Percentiles rank a stretch among this genome's conserved stretches.
phyloP scores from a whole-genome alignment of 2,888 invertebrate genomes.

The Helleia helle region DNA sequence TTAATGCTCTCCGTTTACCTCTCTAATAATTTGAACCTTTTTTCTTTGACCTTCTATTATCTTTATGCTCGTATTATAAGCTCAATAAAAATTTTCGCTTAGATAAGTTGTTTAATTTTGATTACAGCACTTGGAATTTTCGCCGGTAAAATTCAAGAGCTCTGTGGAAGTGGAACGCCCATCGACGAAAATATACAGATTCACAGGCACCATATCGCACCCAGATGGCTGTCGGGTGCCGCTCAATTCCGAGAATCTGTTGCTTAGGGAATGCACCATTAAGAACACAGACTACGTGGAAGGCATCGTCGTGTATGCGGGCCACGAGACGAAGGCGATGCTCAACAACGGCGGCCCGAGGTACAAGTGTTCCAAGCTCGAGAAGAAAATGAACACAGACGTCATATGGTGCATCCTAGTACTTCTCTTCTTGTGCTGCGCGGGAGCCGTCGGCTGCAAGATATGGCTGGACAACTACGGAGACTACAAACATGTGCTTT shows the following conservation, averaged over 20 bases:
- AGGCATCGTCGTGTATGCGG: slow-evolving; percentile 96
- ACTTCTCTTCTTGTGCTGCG: slow-evolving; percentile 89
- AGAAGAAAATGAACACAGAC: slow-evolving; percentile 95
- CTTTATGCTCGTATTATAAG: no score
- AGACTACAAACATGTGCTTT: slow-evolving; percentile 74
- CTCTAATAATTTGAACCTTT: slow-evolving; percentile 11
- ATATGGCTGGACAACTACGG: slow-evolving; percentile 82
- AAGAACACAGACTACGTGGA: slow-evolving; percentile 98
- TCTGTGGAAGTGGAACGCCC: slow-evolving; percentile 94
- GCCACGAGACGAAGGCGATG: slow-evolving; percentile 98
- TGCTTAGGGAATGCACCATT: slow-evolving; percentile 93
- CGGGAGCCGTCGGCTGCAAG: slow-evolving; percentile 93
- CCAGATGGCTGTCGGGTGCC: slow-evolving; percentile 85
- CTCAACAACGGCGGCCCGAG: slow-evolving; percentile 96
- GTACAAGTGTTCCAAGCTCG: slow-evolving; percentile 93
- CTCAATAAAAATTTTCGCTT: no score
- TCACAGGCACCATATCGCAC: slow-evolving; percentile 91
- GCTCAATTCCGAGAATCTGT: slow-evolving; percentile 90
- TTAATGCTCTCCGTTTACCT: no score
- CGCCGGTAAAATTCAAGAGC: slow-evolving; percentile 86
- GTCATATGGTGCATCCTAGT: slow-evolving; percentile 97
- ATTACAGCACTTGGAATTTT: slow-evolving; percentile 80
- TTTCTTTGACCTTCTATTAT: no score
- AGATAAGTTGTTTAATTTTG: slow-evolving; percentile 17
- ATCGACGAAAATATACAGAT: slow-evolving; percentile 95